These are phyloP conservation scores for Drosophila macrospina DNA, from an alignment of 2,888 invertebrate genomes.

Conservation along the genomic window DNA sequence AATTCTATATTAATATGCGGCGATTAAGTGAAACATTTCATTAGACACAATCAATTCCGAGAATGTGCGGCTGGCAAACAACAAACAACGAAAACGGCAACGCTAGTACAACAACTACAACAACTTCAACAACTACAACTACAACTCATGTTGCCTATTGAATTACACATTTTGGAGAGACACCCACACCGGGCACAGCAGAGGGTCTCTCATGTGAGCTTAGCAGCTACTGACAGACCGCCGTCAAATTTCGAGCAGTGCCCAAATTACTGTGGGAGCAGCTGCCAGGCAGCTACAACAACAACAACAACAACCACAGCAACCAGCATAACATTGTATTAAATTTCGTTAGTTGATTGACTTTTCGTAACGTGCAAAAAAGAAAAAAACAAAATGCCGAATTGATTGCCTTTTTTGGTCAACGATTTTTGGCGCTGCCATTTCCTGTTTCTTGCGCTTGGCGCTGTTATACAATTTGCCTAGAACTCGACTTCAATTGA, in stretches of 20 bases:
- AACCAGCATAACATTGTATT: constrained; percentile 68
- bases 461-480: constrained; percentile 49
- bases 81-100: constrained; percentile 15
- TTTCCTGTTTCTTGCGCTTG: constrained; percentile 58
- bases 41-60: constrained; percentile 73
- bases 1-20: constrained; percentile 67
- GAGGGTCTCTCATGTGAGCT: constrained; percentile 41
- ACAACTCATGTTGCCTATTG: constrained; percentile 55
- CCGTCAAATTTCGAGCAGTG: constrained; percentile 75
- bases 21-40: constrained; percentile 72
- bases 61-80: constrained; percentile 61
- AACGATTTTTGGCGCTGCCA: constrained; percentile 58
- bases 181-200: constrained; percentile 32
- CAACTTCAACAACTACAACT: constrained; percentile 27
- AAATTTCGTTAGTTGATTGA: constrained; percentile 76
- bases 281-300: constrained; percentile 33
- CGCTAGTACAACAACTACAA: constrained; percentile 22
- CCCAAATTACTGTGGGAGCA: constrained; percentile 60
- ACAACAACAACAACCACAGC: constrained; percentile 36
- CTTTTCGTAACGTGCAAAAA: constrained; percentile 68
- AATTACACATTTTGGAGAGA: constrained; percentile 59
- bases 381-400: constrained; percentile 39
- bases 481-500: constrained; percentile 41
- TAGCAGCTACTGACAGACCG: constrained; percentile 68
- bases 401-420: constrained; percentile 73